Base-by-base conservation (phyloP, 1,140 invertebrate species). In the Atopsyche davidsoni region DNA sequence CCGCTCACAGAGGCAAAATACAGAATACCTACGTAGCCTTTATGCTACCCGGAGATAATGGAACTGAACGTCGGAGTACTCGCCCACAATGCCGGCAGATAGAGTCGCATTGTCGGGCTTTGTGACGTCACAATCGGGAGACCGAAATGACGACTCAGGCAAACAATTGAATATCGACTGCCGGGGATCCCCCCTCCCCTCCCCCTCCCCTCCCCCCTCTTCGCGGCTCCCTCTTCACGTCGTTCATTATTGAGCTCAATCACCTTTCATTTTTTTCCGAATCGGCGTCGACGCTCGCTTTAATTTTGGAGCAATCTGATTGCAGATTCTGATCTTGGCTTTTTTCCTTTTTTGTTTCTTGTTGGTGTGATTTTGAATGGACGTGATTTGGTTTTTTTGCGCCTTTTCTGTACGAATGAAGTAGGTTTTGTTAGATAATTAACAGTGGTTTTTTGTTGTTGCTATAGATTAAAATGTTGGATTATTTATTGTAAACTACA, bases 111-210 rank as follows among this genome's bases (percentile, higher is more conserved):
- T 57, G 55, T 57, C 19, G 46, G 14, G 50, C 50, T 53, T 57
- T 57, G 55, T 57, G 34, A 48, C 35, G 40, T 51, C 41, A 57
- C 53, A 55, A 55, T 55, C 52, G 52, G 52, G 46, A 54, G 46
- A 54, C 54, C 54, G 54, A 56, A 56, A 56, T 56, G 54, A 56
- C 54, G 54, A 56, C 54, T 56, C 54, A 57, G 55, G 19, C 53
- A 35, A 51, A 56, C 55, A 57, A 57, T 57, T 57, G 50, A 47
- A 57, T 53, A 57, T 57, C 48, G 48, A 50, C 48, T 42, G 38
- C 16, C n/a, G 21, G 16, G 21, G 21, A 40, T 10, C 18, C n/a
- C 13, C 40, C 42, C 18, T n/a, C 45, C 10, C 17, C 25, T 19
- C 14, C 3, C 7, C 7, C n/a, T 35, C 44, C 32, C 14, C 35